A percentile compares a stretch with the other conserved stretches of the same genome.
Conservation (phyloP, 1,140 invertebrate genomes). For the Drosophila lowei region DNA sequence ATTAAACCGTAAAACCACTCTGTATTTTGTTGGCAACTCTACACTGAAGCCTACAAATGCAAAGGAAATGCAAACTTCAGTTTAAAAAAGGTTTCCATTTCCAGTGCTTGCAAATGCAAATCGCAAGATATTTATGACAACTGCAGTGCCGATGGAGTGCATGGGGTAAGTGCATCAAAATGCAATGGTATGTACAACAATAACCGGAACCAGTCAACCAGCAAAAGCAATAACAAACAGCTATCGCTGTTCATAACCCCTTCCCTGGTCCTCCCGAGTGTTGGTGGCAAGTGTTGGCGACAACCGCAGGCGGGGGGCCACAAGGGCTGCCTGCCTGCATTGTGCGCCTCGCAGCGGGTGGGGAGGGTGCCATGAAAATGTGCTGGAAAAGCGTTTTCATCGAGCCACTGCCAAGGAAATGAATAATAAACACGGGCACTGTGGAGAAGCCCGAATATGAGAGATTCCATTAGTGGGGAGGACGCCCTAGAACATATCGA, state of each 20-base stretch:
- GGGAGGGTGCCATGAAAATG: constrained; percentile 22
- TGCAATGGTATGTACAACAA: constrained; percentile 17
- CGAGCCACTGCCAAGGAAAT: constrained; percentile 30
- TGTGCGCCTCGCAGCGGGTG: neutral
- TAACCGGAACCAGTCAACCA: constrained; percentile 25
- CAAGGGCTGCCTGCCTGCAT: neutral
- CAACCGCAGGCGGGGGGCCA: constrained; percentile 12
- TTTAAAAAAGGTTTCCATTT: no score
- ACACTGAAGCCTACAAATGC: no score
- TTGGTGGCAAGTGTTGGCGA: constrained; percentile 45
- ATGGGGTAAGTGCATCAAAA: constrained; percentile 4
- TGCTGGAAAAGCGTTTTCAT: constrained; percentile 34
- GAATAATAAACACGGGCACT: constrained; percentile 42
- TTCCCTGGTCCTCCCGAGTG: neutral
- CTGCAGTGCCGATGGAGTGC: constrained; percentile 16
- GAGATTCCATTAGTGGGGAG: constrained; percentile 22
- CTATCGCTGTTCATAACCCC: neutral
- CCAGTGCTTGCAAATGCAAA: neutral
- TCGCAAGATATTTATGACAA: constrained; percentile 30
- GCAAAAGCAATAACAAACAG: constrained; percentile 22
- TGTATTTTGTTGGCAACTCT: no score
- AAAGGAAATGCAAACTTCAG: no score
- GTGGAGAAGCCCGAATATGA: constrained; percentile 9
- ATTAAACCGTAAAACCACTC: no score
- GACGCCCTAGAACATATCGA: constrained; percentile 19